Conservation (phyloP, 2,113 vertebrate genomes). For the Aplodontia rufa region DNA sequence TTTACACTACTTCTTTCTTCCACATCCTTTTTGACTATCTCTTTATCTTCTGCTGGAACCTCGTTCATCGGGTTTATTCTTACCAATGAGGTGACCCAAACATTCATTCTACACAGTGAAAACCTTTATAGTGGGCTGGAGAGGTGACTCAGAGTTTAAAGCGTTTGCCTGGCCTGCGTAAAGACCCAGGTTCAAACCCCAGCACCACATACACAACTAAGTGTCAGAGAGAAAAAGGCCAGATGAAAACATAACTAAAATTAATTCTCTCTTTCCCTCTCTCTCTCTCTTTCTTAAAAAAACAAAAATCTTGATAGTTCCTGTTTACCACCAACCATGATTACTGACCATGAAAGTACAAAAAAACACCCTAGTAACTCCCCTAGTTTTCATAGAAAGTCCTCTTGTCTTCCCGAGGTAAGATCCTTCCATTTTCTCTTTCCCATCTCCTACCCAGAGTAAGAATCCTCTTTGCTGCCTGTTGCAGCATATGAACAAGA, state of each 20-base stretch:
- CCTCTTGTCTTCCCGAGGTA: too few species aligned
- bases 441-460: not conserved
- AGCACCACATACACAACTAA: too few species aligned
- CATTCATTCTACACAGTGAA: not conserved
- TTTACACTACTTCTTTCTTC: too few species aligned
- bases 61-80: not conserved
- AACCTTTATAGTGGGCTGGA: too few species aligned
- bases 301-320: too few species aligned
- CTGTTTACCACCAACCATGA: not conserved
- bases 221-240: too few species aligned
- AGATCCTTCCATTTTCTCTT: not conserved
- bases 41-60: not conserved
- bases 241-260: too few species aligned
- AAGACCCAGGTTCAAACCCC: too few species aligned
- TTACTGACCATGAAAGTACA: not conserved
- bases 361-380: not conserved
- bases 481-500: not conserved
- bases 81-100: not conserved
- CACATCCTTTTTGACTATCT: not conserved
- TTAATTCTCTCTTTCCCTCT: too few species aligned
- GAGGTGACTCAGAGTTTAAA: too few species aligned
- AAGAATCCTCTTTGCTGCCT: not conserved
- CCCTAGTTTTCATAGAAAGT: not conserved
- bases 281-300: too few species aligned
- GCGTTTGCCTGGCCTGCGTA: too few species aligned